Base-by-base conservation (phyloP, 2,113 vertebrate species). In the Oreochromis tanganicae region DNA sequence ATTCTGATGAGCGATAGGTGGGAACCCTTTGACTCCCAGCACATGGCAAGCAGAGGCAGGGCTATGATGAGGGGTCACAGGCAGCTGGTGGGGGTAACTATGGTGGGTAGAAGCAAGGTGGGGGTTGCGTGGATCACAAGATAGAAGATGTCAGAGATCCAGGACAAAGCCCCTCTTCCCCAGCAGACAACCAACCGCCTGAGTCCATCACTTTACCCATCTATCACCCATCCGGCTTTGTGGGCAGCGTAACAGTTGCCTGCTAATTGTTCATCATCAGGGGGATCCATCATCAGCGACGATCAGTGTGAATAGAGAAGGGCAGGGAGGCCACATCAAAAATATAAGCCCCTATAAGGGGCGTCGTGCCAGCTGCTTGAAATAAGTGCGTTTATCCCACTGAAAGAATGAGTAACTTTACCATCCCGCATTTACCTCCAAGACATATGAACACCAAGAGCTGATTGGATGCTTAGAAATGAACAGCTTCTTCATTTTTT, bases 241-340 rank as follows among this genome's bases (percentile, higher is more conserved):
- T 96, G 96, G 96, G 95, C 96, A 96, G 94, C 93, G 17, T 95
- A 97, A 96, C 95, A 95, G 96, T 96, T 93, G 93, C 94, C 94
- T 96, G 93, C 96, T 97, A 97, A 97, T 97, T 96, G 95, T 97
- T 97, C 96, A 97, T 98, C 97, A 97, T 94, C 87, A 88, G 95
- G 94, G 93, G 95, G 94, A 97, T 97, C 83, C 83, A 66, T 89
- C 87, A 89, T 85, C 80, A 97, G 97, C 96, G 96, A 96, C 82
- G 68, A 96, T 94, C 96, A 96, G 95, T 96, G 95, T 90, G 92
- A 96, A 96, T 94, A 92, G 88, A 84, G 95, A 88, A 66, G 73
- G 92, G 96, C 95, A 96, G 96, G 95, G 95, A 89, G 83, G 57
- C 27, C 21, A 2, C 27, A 59, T 9, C n/a, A 75, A 14, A 50